Base-by-base conservation (phyloP, 2,113 vertebrate species). In the Tichodroma muraria region DNA sequence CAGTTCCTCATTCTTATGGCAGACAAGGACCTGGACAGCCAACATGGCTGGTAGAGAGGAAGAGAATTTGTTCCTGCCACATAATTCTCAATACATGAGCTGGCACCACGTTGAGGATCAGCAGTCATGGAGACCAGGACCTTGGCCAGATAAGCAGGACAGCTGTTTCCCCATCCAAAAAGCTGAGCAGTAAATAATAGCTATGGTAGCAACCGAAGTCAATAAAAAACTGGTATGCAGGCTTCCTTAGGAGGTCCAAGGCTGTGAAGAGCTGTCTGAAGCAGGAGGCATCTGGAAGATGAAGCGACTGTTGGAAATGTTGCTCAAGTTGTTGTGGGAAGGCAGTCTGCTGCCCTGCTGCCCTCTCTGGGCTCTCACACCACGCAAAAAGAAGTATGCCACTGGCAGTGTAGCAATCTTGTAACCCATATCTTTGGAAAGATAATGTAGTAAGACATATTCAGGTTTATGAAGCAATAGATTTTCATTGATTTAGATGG, bases 351-450 rank as follows among this genome's bases (percentile, higher is more conserved):
- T 38, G 13, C 9, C 35, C 11, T 57, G 40, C 33, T 47, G 59
- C 33, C 35, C n/a, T 30, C 33, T 20, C 61, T 9, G 35, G 44
- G 15, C 25, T 76, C 25, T 47, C 60, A 71, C 57, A 35, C 27
- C 31, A 5, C 3, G 7, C 23, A n/a, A 15, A 66, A 71, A 44
- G 6, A 78, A 86, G 25, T 6, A 37, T 0, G 0, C 16, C 33
- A 5, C 19, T 33, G 49, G 23, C 17, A 81, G 59, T 4, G 6
- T 2, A 30, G 28, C 28, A 45, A 2, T 24, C 40, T 53, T 72
- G 9, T 4, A 82, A 28, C 10, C 17, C 40, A 49, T 53, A 13
- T 33, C 11, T 73, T 56, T 38, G 38, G 38, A 37, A 85, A 73
- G 27, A 28, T 23, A 72, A 18, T 6, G 4, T 10, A 57, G 37